Conservation (phyloP, 2,113 vertebrate genomes). For the Gasterosteus aculeatus region DNA sequence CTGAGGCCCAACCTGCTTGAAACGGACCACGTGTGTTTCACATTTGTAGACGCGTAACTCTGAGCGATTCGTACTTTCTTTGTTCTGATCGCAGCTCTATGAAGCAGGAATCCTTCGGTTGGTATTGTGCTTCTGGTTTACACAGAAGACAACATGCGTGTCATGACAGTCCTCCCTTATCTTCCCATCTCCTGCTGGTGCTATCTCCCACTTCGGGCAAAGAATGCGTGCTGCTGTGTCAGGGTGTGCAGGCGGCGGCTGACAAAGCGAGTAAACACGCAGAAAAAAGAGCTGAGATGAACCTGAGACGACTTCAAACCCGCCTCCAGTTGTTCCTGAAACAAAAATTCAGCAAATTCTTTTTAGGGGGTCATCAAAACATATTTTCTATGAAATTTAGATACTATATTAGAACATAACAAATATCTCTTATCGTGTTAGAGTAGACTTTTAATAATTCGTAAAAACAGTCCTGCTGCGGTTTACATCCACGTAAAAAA, state of each 20-base stretch:
- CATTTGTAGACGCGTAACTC: not conserved
- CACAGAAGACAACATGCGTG: conserved; percentile 57
- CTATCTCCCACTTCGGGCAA: conserved; percentile 60
- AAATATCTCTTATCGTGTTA: not conserved
- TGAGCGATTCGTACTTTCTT: conserved; percentile 14
- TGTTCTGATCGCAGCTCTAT: not conserved
- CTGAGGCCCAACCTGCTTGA: conserved; percentile 56
- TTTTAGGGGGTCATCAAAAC: not conserved
- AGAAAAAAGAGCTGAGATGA: conserved; percentile 34
- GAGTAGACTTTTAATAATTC: not conserved
- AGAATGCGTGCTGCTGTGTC: conserved; percentile 69
- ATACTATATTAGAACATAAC: not conserved
- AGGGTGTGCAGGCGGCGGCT: conserved; percentile 53
- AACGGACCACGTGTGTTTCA: conserved; percentile 25
- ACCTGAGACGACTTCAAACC: conserved; percentile 10
- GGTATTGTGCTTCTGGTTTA: conserved; percentile 47
- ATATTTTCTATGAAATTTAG: not conserved
- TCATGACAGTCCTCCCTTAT: conserved; percentile 72
- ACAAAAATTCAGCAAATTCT: conserved; percentile 7
- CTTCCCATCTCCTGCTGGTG: conserved; percentile 55
- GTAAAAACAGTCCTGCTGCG: not conserved
- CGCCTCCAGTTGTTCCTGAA: not conserved
- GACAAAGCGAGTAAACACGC: conserved; percentile 38
- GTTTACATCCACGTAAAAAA: not conserved
- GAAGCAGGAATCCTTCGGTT: conserved; percentile 43